These are phyloP conservation scores for Pipra filicauda DNA, from an alignment of 2,113 vertebrate species.

Conservation along the genomic window DNA sequence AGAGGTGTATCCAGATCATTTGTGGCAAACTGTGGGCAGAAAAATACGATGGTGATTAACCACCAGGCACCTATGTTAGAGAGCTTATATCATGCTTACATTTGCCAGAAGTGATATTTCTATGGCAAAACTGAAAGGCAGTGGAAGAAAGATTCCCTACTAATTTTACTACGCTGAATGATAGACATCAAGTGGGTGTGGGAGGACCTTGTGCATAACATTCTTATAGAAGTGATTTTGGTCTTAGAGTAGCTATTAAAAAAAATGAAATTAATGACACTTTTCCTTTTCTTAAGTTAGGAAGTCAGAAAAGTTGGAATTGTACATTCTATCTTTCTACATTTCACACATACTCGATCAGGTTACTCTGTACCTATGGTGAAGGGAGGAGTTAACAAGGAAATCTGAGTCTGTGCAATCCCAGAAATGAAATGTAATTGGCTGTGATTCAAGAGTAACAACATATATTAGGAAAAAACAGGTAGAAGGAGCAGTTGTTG, in stretches of 20 bases:
- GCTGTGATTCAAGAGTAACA: background rate
- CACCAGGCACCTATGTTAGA: background rate
- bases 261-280: background rate
- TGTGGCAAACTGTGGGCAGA: background rate
- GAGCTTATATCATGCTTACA: background rate
- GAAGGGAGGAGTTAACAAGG: background rate
- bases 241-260: background rate
- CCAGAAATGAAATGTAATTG: slow-evolving; percentile 30
- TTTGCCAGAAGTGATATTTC: background rate
- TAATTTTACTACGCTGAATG: background rate
- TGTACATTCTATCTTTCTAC: background rate
- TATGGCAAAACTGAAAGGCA: background rate
- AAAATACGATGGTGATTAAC: background rate
- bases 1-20: background rate
- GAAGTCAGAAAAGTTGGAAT: background rate
- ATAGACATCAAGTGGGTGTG: background rate
- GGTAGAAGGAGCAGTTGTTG: background rate
- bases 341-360: background rate
- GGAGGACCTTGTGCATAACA: background rate
- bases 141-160: background rate
- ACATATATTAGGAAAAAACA: background rate
- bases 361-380: background rate
- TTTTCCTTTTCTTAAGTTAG: background rate
- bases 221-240: slow-evolving; percentile 14
- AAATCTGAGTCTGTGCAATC: background rate